Base-by-base conservation (phyloP, 1,140 invertebrate species). In the Drosophila pectinifera region DNA sequence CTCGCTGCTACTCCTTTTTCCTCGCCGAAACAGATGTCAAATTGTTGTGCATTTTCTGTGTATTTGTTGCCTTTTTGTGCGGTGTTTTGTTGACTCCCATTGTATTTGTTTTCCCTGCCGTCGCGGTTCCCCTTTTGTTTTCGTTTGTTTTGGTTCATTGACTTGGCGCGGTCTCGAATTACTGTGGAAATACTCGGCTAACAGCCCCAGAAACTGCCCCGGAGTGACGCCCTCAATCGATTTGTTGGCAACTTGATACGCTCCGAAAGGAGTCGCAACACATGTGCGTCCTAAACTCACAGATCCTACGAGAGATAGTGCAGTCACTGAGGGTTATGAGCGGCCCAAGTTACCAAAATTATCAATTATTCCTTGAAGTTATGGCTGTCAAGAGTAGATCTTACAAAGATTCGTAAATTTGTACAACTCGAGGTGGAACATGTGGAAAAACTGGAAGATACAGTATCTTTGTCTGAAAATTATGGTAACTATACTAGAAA, bases 121-220 rank as follows among this genome's bases (percentile, higher is more conserved):
- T 38, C 28, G 16, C 18, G 55, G 59, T 69, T 39, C 73, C 72
- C 57, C 57, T 67, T 79, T 75, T 80, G 73, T 84, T 84, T 81
- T 81, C 81, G 63, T 78, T 86, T 85, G 81, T 88, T 80, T 88
- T 89, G 83, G 79, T 83, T 88, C 84, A 77, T 89, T 88, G 83
- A 88, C 83, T 83, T 57, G 34, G 64, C 68, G 83, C 43, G 83
- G 83, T 89, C 69, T 88, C 83, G 45, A 73, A 69, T 88, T 88
- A 73, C 83, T 83, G 83, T 85, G 56, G 79, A 80, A 88, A 80
- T 67, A 77, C 49, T 26, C 53, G 16, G 26, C 34, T 45, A 16
- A 11, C 34, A 20, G 14, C 14, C 20, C 55, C 55, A 38, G 51
- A 31, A 73, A 45, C 49, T 39, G 43, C n/a, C 41, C 28, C n/a